These are phyloP conservation scores for Argopecten irradians DNA, from an alignment of 1,140 invertebrate genomes.

Conservation along the genomic window DNA sequence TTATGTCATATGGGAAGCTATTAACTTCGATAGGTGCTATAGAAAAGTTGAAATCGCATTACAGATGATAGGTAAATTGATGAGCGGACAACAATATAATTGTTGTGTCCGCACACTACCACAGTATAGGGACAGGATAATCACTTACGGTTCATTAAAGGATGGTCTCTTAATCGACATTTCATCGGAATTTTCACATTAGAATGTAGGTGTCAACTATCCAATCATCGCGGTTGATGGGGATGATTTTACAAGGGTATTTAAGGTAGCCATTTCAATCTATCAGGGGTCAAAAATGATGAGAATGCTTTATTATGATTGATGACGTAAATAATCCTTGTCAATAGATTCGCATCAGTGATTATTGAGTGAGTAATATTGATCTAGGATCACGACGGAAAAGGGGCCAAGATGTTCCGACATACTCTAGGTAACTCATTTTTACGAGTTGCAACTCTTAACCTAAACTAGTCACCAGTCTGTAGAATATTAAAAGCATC, in stretches of 20 bases:
- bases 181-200: constrained; percentile 1
- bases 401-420: too few species aligned
- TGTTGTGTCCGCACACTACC: not conserved
- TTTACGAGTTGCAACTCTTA: too few species aligned
- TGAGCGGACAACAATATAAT: not conserved
- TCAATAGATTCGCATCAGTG: not conserved
- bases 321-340: not conserved
- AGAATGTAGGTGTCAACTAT: not conserved
- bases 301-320: not conserved
- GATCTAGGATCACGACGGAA: too few species aligned
- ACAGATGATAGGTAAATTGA: constrained; percentile 10
- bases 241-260: not conserved
- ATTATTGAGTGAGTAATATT: not conserved
- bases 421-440: too few species aligned
- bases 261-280: not conserved
- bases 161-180: not conserved
- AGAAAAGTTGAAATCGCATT: constrained; percentile 11
- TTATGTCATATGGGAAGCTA: not conserved
- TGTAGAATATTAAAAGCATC: too few species aligned
- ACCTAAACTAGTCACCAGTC: too few species aligned
- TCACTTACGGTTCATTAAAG: not conserved
- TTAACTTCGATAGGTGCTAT: not conserved
- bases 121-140: not conserved
- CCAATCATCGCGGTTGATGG: not conserved
- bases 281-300: not conserved